Evolutionary conservation across 2,113 vertebrate genomes (phyloP).

Genomic region (Ovibos moschatus): DNA sequence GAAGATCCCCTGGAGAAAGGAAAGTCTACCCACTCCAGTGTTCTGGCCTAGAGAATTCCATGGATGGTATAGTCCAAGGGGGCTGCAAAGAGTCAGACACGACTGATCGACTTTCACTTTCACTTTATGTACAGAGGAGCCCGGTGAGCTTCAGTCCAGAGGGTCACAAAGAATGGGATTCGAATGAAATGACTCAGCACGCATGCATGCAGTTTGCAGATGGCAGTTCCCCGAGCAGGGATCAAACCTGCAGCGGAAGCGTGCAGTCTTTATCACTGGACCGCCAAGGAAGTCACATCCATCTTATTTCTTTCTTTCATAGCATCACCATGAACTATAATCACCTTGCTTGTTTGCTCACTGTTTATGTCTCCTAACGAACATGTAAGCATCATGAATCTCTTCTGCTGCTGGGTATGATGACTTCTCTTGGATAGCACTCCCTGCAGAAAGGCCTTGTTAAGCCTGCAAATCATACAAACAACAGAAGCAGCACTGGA

Average conservation of each 20-base stretch:
- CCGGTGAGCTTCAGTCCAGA: neutral
- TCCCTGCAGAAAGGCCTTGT: neutral
- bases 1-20: neutral
- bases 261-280: neutral
- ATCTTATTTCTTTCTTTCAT: rapidly evolving
- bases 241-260: neutral
- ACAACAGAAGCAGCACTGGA: neutral
- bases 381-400: neutral
- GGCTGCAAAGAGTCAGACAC: neutral
- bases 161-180: neutral
- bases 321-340: rapidly evolving
- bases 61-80: neutral
- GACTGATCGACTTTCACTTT: neutral
- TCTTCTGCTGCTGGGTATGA: neutral
- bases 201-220: neutral
- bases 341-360: neutral
- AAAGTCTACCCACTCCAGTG: neutral
- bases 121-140: neutral
- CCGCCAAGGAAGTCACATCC: too few species aligned
- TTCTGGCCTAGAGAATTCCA: neutral
- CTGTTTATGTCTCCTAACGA: too few species aligned
- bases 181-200: neutral
- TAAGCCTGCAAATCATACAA: neutral
- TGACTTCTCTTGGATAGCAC: rapidly evolving
- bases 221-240: neutral